Evolutionary conservation across 2,797 vertebrate species (phyloP), one percentile per base, ranked within the genome.

Genomic region (Propithecus perrieri): DNA sequence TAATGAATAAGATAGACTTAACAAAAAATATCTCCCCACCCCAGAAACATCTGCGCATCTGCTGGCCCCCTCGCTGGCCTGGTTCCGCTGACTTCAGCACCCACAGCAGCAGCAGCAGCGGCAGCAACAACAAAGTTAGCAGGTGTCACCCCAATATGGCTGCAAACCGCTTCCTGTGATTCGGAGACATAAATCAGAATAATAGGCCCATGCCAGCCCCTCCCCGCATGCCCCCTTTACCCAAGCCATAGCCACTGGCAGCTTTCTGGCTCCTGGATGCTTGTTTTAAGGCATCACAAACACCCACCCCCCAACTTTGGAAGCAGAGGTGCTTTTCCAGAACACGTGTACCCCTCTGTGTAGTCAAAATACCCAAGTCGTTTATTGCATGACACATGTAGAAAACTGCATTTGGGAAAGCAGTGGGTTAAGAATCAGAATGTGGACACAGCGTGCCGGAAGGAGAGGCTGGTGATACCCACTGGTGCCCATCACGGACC

Each of bases 31-130:
- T 80, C 53, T 88, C 80, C 94, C 89, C 71, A 92, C 95, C 79
- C 91, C 75, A 10, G 46, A 97, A 98, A 96, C 89, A 89, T 97
- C 95, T 95, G 97, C 97, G 97, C 98, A 98, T 98, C 98, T 98
- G 98, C 96, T 96, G 72, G 97, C 98, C 98, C 98, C 94, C 92
- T 97, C 75, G 78, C 94, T 38, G 78, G 97, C 96, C 86, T 94
- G 97, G 90, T 98, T 98, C 97, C 97, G 98, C 98, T 98, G 98
- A 99, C 96, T 98, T 99, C 98, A 99, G 98, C 98, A 98, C 93
- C 89, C 93, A 69, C 95, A 97, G 78, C 50, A 93, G 94, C 50
- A 90, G 91, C 28, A 90, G 96, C 78, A 53, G 93, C 65, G 7
- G 94, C 53, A 85, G 13, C 85, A 81, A 87, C 89, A 71, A 91